A percentile compares a stretch with the other conserved stretches of the same genome.
Evolutionary conservation across 2,113 vertebrate genomes (phyloP).

Genomic region (Bolborhynchus lineola): DNA sequence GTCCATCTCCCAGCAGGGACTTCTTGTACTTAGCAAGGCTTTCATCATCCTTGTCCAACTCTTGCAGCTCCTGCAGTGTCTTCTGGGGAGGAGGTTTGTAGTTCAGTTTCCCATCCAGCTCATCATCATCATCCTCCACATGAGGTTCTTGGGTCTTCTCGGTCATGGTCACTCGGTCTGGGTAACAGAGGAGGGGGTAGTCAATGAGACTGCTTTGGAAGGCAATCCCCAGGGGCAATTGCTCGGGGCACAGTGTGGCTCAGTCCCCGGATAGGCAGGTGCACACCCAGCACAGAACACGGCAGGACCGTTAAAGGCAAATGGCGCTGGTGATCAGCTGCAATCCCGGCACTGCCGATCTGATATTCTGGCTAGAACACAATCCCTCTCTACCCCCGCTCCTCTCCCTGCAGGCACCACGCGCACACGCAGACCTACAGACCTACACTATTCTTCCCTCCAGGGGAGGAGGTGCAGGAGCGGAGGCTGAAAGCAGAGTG

Average conservation of each 20-base stretch:
- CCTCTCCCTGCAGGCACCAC: conserved; percentile 26
- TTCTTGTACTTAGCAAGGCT: conserved; percentile 83
- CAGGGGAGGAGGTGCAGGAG: background rate
- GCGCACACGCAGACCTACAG: conserved; percentile 42
- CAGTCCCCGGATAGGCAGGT: background rate
- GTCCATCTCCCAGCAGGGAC: conserved; percentile 76
- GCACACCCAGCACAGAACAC: fast-evolving
- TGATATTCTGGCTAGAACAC: background rate
- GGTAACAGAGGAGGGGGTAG: background rate
- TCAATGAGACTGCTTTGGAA: background rate
- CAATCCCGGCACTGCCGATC: background rate
- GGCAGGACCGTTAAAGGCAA: background rate
- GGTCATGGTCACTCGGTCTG: conserved; percentile 70
- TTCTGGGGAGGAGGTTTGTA: conserved; percentile 84
- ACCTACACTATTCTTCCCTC: conserved; percentile 14
- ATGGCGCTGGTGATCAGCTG: background rate
- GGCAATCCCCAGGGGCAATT: background rate
- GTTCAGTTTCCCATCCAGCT: conserved; percentile 77
- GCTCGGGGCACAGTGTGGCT: background rate
- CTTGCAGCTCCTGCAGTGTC: conserved; percentile 79
- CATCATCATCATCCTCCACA: conserved; percentile 76
- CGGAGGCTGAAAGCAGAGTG: background rate
- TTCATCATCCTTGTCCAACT: conserved; percentile 83
- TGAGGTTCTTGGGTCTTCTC: conserved; percentile 75
- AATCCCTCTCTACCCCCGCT: conserved; percentile 5